A percentile compares a stretch with the other conserved stretches of the same genome.
phyloP scores from a whole-genome alignment of 2,888 invertebrate genomes.

The Dorcus hopei region DNA sequence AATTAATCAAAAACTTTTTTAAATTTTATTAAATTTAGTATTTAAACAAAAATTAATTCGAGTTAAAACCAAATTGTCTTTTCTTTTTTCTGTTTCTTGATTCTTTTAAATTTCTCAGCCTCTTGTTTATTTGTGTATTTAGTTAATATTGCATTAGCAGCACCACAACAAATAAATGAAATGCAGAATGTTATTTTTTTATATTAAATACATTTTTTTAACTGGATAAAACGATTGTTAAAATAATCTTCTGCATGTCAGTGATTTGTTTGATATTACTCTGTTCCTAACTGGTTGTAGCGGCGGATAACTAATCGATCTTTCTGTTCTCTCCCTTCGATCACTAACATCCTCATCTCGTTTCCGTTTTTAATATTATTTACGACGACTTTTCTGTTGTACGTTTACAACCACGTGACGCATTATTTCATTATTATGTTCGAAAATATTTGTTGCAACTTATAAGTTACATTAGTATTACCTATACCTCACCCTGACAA shows the following conservation, averaged over 20 bases:
- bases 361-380: constrained; percentile 6
- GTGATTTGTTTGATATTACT: neutral
- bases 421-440: neutral
- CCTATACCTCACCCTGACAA: constrained; percentile 83
- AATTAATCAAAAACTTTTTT: too few relatives aligned
- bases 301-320: constrained; percentile 21
- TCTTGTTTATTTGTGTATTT: neutral
- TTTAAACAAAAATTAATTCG: neutral
- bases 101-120: neutral
- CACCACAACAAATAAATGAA: neutral
- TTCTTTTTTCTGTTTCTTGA: neutral
- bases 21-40: too few relatives aligned
- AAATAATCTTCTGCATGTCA: neutral
- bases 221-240: too few relatives aligned
- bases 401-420: neutral
- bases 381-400: constrained; percentile 1
- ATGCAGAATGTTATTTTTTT: neutral
- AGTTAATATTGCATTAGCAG: constrained; percentile 5
- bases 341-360: constrained; percentile 17
- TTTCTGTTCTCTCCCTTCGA: constrained; percentile 12
- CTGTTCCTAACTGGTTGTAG: neutral
- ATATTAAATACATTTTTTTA: too few relatives aligned
- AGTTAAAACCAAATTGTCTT: neutral
- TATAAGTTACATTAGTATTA: constrained; percentile 70
- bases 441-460: constrained; percentile 21